Percentiles rank a stretch among this genome's conserved stretches.
Evolutionary conservation across 92 coral and sea anemone genomes (phyloP).

Genomic region (Palythoa grandiflora): DNA sequence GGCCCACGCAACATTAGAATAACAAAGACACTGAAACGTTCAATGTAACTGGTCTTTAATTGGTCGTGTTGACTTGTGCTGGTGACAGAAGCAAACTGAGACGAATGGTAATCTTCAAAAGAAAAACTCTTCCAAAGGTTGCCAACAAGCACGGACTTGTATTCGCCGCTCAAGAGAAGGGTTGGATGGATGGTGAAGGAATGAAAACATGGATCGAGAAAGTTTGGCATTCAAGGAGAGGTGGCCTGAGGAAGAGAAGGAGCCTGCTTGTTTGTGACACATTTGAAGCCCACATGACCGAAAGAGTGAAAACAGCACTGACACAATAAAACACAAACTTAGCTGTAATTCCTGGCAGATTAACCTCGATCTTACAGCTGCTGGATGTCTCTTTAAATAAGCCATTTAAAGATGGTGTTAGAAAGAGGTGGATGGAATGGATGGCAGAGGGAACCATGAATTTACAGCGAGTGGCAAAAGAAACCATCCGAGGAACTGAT

Average conservation of each 20-base stretch:
- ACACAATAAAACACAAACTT: constrained; percentile 22
- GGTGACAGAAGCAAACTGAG: constrained; percentile 52
- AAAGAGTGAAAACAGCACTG: background rate
- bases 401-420: constrained; percentile 28
- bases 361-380: constrained; percentile 43
- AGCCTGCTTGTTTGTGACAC: background rate
- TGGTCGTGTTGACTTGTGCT: constrained; percentile 54
- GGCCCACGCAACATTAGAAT: constrained; percentile 15
- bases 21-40: constrained; percentile 66
- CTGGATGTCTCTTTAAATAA: constrained; percentile 45
- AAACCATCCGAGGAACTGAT: background rate
- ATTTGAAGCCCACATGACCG: background rate
- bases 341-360: constrained; percentile 40
- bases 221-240: background rate
- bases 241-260: background rate
- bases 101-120: constrained; percentile 36
- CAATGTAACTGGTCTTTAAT: constrained; percentile 27
- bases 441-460: too few relatives aligned
- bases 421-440: background rate
- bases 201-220: constrained; percentile 11
- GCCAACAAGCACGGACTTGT: constrained; percentile 37
- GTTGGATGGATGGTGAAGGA: constrained; percentile 40
- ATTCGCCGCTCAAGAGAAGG: constrained; percentile 15
- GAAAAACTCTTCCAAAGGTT: constrained; percentile 9
- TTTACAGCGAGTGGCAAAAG: background rate